phyloP scores from a whole-genome alignment of 2,113 vertebrate species.

The Phalacrocorax pelagicus region DNA sequence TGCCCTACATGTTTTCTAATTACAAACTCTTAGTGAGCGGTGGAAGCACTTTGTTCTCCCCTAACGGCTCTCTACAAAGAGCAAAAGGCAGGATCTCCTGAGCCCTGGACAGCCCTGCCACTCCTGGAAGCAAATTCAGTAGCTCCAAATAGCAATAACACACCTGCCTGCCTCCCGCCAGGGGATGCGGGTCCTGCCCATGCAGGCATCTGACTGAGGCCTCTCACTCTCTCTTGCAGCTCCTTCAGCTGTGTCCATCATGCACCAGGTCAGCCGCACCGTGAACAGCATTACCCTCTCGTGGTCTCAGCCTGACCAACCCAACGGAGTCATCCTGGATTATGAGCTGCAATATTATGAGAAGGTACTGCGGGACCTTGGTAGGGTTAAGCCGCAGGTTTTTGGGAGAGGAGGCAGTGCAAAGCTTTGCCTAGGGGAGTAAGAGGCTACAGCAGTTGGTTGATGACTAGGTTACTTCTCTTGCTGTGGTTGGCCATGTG shows the following conservation, averaged over 20 bases:
- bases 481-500: rapidly evolving
- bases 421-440: rapidly evolving
- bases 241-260: conserved; percentile 92
- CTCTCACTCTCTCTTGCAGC: conserved; percentile 73
- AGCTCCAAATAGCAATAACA: background rate
- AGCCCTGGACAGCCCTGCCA: background rate
- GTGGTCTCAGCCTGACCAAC: conserved; percentile 95
- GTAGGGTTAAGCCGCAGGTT: background rate
- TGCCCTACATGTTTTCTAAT: background rate
- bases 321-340: conserved; percentile 94
- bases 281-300: conserved; percentile 92
- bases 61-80: background rate
- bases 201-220: background rate
- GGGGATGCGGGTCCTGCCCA: rapidly evolving
- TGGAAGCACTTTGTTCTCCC: background rate
- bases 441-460: background rate
- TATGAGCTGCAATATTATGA: conserved; percentile 94
- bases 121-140: background rate
- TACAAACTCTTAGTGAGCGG: background rate
- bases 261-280: conserved; percentile 91
- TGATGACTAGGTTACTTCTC: background rate
- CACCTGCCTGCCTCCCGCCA: background rate
- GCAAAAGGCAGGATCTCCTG: background rate
- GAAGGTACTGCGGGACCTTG: conserved; percentile 79
- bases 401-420: background rate